These are phyloP conservation scores for Balaenoptera acutorostrata DNA, from an alignment of 2,113 vertebrate species.

Conservation along the genomic window DNA sequence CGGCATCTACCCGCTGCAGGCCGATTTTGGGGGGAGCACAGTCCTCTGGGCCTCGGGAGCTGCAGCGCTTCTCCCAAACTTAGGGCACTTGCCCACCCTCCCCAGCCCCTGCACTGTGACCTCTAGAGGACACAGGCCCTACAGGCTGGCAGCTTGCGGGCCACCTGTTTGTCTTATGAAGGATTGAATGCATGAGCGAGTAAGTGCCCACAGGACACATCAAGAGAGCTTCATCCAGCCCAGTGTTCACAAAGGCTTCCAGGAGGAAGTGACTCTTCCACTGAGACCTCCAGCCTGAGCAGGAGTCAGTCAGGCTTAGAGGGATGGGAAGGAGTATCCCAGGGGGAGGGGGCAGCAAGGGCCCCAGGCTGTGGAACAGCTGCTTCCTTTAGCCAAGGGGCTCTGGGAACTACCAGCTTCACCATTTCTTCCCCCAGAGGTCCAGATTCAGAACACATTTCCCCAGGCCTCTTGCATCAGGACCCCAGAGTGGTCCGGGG, in stretches of 20 bases:
- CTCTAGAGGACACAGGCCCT: not conserved
- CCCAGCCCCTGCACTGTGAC: not conserved
- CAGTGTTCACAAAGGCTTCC: not conserved
- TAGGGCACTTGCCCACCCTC: not conserved
- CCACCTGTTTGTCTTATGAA: not conserved
- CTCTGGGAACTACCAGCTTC: not conserved
- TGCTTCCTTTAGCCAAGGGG: not conserved
- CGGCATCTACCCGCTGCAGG: not conserved
- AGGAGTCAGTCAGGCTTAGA: not conserved
- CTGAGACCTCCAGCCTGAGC: not conserved
- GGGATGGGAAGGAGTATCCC: not conserved
- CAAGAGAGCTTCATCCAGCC: not conserved
- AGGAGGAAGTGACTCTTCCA: rapidly evolving
- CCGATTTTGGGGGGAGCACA: too few relatives aligned
- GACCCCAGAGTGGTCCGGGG: not conserved
- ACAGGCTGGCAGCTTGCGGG: not conserved
- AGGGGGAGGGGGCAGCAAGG: not conserved
- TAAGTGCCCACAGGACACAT: too few relatives aligned
- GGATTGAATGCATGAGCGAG: not conserved
- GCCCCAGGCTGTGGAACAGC: rapidly evolving
- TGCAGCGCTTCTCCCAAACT: not conserved
- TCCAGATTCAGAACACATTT: not conserved
- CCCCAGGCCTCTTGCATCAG: not conserved
- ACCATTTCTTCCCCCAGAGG: not conserved
- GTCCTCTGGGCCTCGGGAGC: rapidly evolving